phyloP scores from a whole-genome alignment of 2,888 invertebrate genomes.

The Orthosia gracilis region DNA sequence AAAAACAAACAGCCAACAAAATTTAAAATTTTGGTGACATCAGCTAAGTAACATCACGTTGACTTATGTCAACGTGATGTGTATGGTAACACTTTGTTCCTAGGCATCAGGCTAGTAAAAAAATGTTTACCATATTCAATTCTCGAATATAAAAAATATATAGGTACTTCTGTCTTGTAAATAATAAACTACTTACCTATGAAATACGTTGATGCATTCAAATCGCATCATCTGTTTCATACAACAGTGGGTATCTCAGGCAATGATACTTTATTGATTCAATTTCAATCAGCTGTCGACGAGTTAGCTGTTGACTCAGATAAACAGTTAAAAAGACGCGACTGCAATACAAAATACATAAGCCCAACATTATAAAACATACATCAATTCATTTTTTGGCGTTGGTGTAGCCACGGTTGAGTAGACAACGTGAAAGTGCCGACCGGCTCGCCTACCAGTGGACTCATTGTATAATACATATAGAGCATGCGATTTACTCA shows the following conservation, averaged over 20 bases:
- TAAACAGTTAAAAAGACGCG: conserved; percentile 3
- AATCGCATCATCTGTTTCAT: not conserved
- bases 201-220: not conserved
- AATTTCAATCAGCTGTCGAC: conserved; percentile 7
- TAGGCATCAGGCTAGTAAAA: no score
- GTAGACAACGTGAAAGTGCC: conserved; percentile 61
- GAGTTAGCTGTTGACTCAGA: not conserved
- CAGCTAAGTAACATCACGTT: conserved; percentile 6
- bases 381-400: conserved; percentile 47
- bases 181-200: conserved; percentile 17
- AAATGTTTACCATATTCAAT: conserved; percentile 6
- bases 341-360: conserved; percentile 31
- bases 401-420: conserved; percentile 54
- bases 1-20: not conserved
- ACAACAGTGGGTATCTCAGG: conserved; percentile 12
- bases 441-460: conserved; percentile 46
- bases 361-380: conserved; percentile 17
- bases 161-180: not conserved
- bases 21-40: conserved; percentile 27
- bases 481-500: conserved; percentile 73
- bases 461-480: conserved; percentile 70
- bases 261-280: conserved; percentile 7
- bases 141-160: not conserved
- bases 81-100: no score
- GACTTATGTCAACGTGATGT: no score